A percentile compares a stretch with the other conserved stretches of the same genome.
These are phyloP conservation scores for Lophochroa leadbeateri DNA, from an alignment of 2,113 vertebrate genomes.

Conservation along the genomic window DNA sequence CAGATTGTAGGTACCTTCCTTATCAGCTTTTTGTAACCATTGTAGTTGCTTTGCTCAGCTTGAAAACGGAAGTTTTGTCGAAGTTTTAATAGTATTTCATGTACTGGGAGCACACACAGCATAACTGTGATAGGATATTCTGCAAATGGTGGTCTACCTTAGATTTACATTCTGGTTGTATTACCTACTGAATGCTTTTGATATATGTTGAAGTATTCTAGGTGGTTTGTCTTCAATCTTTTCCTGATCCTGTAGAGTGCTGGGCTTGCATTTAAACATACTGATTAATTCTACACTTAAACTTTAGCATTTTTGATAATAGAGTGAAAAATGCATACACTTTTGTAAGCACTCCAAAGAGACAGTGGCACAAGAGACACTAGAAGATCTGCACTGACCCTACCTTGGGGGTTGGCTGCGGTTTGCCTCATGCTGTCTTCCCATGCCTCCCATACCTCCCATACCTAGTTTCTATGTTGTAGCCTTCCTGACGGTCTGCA, in stretches of 20 bases:
- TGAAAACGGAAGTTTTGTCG: not conserved
- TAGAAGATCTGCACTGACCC: not conserved
- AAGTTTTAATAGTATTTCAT: not conserved
- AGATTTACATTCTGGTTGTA: not conserved
- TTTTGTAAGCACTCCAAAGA: not conserved
- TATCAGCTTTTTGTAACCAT: not conserved
- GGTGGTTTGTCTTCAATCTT: not conserved
- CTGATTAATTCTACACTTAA: not conserved
- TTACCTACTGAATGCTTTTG: not conserved
- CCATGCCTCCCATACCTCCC: not conserved
- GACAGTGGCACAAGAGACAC: not conserved
- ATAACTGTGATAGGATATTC: not conserved
- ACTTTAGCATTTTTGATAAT: not conserved
- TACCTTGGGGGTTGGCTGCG: rapidly evolving
- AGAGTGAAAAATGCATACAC: not conserved
- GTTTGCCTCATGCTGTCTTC: not conserved
- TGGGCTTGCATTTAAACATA: not conserved
- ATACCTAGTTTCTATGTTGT: not conserved
- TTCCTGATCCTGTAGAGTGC: not conserved
- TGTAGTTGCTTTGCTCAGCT: not conserved
- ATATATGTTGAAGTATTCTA: not conserved
- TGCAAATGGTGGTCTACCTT: not conserved
- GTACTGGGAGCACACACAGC: not conserved
- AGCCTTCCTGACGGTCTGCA: not conserved
- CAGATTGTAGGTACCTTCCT: not conserved